Percentiles rank a stretch among this genome's conserved stretches.
Evolutionary conservation across 1,140 invertebrate genomes (phyloP).

Genomic region (Zaprionus davidi): DNA sequence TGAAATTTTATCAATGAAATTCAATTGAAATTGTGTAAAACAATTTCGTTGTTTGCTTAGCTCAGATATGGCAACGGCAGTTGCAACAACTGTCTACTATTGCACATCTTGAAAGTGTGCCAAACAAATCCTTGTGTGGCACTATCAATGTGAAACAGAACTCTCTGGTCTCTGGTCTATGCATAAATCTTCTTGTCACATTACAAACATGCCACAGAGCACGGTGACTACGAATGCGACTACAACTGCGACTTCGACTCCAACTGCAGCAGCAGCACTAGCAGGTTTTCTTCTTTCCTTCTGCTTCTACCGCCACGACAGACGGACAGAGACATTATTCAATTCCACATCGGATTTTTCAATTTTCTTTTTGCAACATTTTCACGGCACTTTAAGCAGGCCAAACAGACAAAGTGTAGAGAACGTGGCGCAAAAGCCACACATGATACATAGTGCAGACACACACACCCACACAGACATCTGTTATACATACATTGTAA

Average conservation of each 20-base stretch:
- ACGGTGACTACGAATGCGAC: not conserved
- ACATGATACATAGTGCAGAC: slow-evolving; percentile 25
- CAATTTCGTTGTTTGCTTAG: slow-evolving; percentile 2
- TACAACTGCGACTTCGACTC: not conserved
- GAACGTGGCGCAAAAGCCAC: slow-evolving; percentile 55
- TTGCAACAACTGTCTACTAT: not conserved
- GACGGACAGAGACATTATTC: slow-evolving; percentile 58
- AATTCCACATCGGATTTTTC: slow-evolving; percentile 71
- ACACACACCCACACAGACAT: slow-evolving; percentile 9
- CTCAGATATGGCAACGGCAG: not conserved
- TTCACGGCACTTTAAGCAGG: slow-evolving; percentile 74
- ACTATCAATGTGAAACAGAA: slow-evolving; percentile 72
- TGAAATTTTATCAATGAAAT: not conserved
- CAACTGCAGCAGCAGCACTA: slow-evolving; percentile 4
- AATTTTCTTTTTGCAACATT: slow-evolving; percentile 69
- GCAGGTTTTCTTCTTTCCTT: not conserved
- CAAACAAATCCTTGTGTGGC: slow-evolving; percentile 58
- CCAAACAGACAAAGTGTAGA: slow-evolving; percentile 46
- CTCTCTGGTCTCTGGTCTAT: slow-evolving; percentile 52
- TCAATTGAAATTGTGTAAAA: not conserved
- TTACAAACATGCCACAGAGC: slow-evolving; percentile 50
- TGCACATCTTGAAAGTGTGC: slow-evolving; percentile 31
- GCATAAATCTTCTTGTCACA: slow-evolving; percentile 70
- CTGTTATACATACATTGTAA: slow-evolving; percentile 23
- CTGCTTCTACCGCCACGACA: not conserved